Conservation (phyloP, 2,888 invertebrate genomes). For the Caenorhabditis afra region DNA sequence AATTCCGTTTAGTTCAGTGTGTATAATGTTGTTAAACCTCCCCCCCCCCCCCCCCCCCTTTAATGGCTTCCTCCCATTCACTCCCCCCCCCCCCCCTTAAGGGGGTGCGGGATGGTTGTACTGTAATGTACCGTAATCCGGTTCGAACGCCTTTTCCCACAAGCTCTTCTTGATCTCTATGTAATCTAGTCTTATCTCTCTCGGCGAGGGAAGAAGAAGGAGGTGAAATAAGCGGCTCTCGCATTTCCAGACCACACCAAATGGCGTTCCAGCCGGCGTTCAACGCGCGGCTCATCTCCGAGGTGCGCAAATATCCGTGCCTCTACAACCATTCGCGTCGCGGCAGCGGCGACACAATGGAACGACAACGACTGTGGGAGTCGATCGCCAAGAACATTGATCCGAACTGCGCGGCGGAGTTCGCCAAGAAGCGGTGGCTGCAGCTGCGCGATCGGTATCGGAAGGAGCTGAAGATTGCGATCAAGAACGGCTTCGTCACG, state of each 20-base stretch:
- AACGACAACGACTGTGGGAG: constrained; percentile 77
- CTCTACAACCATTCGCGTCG: constrained; percentile 78
- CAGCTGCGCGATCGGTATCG: constrained; percentile 78
- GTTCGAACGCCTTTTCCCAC: too few species aligned
- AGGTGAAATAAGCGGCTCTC: too few species aligned
- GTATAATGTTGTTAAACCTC: too few species aligned
- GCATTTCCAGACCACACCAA: constrained; percentile 1
- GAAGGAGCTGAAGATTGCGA: constrained; percentile 76
- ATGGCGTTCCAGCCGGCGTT: constrained; percentile 73
- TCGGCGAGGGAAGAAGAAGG: too few species aligned
- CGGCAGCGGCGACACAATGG: constrained; percentile 71
- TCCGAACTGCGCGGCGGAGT: constrained; percentile 76
- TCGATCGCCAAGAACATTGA: constrained; percentile 77
- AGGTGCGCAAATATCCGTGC: constrained; percentile 76
- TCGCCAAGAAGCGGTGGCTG: constrained; percentile 79
- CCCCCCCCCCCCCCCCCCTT: too few species aligned
- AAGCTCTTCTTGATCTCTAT: neutral
- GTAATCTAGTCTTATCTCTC: too few species aligned
- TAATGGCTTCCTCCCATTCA: too few species aligned
- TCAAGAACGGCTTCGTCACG: constrained; percentile 66
- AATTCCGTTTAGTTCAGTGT: too few species aligned
- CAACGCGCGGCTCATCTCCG: constrained; percentile 76
- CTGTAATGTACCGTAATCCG: too few species aligned
- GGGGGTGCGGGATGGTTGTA: too few species aligned
- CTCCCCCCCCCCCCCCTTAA: too few species aligned